A percentile compares a stretch with the other conserved stretches of the same genome.
These are phyloP conservation scores for Ligdia adustata DNA, from an alignment of 2,888 invertebrate species.

Conservation along the genomic window DNA sequence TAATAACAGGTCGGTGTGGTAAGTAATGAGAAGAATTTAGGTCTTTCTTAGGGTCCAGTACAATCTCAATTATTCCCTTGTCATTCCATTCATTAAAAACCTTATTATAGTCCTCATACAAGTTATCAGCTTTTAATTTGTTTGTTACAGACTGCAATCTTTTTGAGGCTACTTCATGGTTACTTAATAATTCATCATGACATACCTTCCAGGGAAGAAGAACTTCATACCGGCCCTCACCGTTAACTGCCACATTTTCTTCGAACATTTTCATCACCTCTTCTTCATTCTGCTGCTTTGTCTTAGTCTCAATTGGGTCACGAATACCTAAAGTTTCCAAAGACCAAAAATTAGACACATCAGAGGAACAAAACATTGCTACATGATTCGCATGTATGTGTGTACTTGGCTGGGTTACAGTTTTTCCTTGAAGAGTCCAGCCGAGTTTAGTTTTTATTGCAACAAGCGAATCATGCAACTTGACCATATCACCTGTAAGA, in stretches of 20 bases:
- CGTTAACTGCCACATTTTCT: background rate
- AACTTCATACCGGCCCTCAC: constrained; percentile 9
- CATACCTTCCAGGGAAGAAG: constrained; percentile 3
- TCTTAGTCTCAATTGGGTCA: constrained; percentile 2
- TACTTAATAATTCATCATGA: too few species aligned
- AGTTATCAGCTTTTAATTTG: background rate
- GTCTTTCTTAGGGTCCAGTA: background rate
- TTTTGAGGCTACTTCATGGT: too few species aligned
- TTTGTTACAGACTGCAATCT: background rate
- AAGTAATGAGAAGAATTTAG: background rate
- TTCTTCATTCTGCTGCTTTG: background rate
- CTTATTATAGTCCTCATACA: background rate
- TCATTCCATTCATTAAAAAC: constrained; percentile 1
- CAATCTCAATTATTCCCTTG: background rate
- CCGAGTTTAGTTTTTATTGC: constrained; percentile 6
- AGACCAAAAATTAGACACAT: constrained; percentile 2
- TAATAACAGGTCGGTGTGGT: constrained; percentile 1
- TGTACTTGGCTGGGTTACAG: background rate
- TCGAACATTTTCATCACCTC: background rate
- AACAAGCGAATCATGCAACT: background rate
- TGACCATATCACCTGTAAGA: background rate
- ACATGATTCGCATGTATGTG: background rate
- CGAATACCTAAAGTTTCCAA: constrained; percentile 3
- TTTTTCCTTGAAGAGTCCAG: constrained; percentile 5
- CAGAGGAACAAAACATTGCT: background rate